Conservation (phyloP, 2,797 vertebrate genomes). For the Pseudochromis fuscus region DNA sequence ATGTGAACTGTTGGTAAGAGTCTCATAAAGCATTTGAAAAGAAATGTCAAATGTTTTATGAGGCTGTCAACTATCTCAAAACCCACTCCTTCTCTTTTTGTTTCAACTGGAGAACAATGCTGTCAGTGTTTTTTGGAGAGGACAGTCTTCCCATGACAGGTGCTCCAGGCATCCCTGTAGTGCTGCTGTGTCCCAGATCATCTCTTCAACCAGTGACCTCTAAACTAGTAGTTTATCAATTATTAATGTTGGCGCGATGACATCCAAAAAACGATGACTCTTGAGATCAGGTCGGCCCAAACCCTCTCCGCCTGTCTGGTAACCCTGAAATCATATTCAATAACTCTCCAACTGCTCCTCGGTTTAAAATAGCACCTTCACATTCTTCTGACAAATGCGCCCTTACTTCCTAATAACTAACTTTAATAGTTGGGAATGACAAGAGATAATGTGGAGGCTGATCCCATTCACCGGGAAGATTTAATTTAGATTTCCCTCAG, state of each 20-base stretch:
- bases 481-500: slow-evolving; percentile 83
- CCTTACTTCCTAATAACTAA: slow-evolving; percentile 69
- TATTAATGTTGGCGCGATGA: slow-evolving; percentile 22
- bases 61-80: slow-evolving; percentile 7
- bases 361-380: slow-evolving; percentile 34
- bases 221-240: slow-evolving; percentile 15
- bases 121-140: not conserved
- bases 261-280: slow-evolving; percentile 31
- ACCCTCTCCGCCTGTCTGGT: slow-evolving; percentile 14
- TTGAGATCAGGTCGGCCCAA: slow-evolving; percentile 14
- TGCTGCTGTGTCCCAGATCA: slow-evolving; percentile 14
- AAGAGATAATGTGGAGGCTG: slow-evolving; percentile 66
- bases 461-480: slow-evolving; percentile 77
- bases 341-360: slow-evolving; percentile 30
- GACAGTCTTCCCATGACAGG: not conserved
- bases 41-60: slow-evolving; percentile 17
- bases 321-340: slow-evolving; percentile 50
- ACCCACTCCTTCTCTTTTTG: not conserved
- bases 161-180: slow-evolving; percentile 1
- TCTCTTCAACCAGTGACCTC: slow-evolving; percentile 10
- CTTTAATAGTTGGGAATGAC: slow-evolving; percentile 75
- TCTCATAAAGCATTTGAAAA: not conserved
- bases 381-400: slow-evolving; percentile 62
- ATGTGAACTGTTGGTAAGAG: not conserved
- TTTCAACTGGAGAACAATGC: not conserved